Evolutionary conservation across 2,888 invertebrate species (phyloP).

Genomic region (Apomyelois bistriatella): DNA sequence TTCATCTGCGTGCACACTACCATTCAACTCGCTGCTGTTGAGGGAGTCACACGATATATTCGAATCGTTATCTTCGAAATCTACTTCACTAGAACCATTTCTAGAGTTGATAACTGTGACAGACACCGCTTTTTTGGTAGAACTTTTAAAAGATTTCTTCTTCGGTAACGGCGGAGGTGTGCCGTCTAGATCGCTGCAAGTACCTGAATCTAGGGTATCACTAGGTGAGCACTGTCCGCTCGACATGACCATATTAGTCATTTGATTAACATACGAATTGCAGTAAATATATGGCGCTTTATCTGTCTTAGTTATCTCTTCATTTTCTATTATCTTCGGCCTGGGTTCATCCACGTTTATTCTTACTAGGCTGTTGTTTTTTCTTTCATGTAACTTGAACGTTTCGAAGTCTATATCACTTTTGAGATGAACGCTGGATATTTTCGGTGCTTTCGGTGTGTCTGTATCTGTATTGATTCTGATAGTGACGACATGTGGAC

Average conservation of each 20-base stretch:
- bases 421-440: slow-evolving; percentile 72
- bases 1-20: slow-evolving; percentile 73
- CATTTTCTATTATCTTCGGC: slow-evolving; percentile 74
- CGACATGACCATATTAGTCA: slow-evolving; percentile 82
- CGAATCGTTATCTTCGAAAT: slow-evolving; percentile 87
- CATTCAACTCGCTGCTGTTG: slow-evolving; percentile 84
- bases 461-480: slow-evolving; percentile 83
- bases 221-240: slow-evolving; percentile 91
- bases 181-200: slow-evolving; percentile 90
- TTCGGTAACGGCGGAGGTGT: slow-evolving; percentile 85
- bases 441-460: slow-evolving; percentile 70
- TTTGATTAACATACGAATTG: slow-evolving; percentile 77
- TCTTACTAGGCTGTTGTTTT: slow-evolving; percentile 79
- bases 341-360: slow-evolving; percentile 77
- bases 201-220: slow-evolving; percentile 91
- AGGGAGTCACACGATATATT: slow-evolving; percentile 91
- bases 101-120: slow-evolving; percentile 79
- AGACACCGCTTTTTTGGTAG: slow-evolving; percentile 74
- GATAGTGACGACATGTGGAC: slow-evolving; percentile 85
- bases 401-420: slow-evolving; percentile 68
- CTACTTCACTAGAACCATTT: slow-evolving; percentile 80
- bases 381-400: slow-evolving; percentile 64
- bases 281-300: slow-evolving; percentile 82
- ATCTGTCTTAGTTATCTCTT: slow-evolving; percentile 60
- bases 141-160: slow-evolving; percentile 80